Evolutionary conservation across 1,140 invertebrate species (phyloP), one percentile per base, ranked within the genome.

Genomic region (Physella acuta): DNA sequence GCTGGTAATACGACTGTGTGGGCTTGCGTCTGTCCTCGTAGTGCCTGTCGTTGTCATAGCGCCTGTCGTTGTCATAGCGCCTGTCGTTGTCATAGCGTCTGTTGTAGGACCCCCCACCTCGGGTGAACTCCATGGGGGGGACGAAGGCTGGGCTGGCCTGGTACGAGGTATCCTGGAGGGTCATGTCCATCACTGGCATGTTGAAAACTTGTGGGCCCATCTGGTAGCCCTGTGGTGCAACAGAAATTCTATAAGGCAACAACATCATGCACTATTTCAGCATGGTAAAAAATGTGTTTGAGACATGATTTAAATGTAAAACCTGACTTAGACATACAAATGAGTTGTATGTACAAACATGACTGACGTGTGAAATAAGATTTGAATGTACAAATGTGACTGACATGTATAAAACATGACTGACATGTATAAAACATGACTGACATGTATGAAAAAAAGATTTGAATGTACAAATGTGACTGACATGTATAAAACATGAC

Each of bases 51-150:
- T n/a, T 33, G 2, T 24, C 20, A n/a, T 33, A 34, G 20, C 36
- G 30, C 31, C n/a, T 17, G 30, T 58, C n/a, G 30, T n/a, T 33
- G 2, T 34, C 28, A 17, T 39, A 39, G 16, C 26, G 30, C 14
- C 3, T 58, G 55, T 30, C 56, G n/a, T 34, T 59, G 30, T 34
- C 28, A 17, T 39, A 39, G 16, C 26, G 30, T n/a, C 3, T 58
- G 55, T 30, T 31, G n/a, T 53, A 53, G 26, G 28, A 56, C 1
- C 24, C n/a, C 1, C 58, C 33, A 14, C 59, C 24, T 39, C 59
- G n/a, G 14, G 59, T 44, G 36, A 61, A 61, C 17, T 61, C 59
- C 59, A 61, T 61, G 8, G 59, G 34, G 3, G 59, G 59, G 14
- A 61, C 59, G 26, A 33, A 61, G 0, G 34, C 16, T 44, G 59